Evolutionary conservation across 2,888 invertebrate genomes (phyloP), one percentile per base, ranked within the genome.

Genomic region (Physocephala rufipes): DNA sequence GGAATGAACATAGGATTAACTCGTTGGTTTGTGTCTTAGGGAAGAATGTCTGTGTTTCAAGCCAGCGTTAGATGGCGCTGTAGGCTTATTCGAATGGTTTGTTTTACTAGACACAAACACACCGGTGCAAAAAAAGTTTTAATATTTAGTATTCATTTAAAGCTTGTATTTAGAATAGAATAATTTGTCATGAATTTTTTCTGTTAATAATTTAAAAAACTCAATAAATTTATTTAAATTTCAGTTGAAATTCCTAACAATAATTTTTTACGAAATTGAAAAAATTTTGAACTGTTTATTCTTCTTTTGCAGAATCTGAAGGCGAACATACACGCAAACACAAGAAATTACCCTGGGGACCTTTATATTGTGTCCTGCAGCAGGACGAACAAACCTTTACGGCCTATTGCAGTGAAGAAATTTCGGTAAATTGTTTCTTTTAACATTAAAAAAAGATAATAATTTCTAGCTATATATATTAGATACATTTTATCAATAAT

Each of bases 341-440:
- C 51, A 83, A 83, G 76, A 78, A 82, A 64, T 74, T 86, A 65
- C 85, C 85, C 53, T 92, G 92, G 92, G 90, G 91, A 79, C 92
- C 92, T 26, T 89, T 85, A 1, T 92, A 91, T 85, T 92, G 92
- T 84, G 91, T 92, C 43, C 87, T 92, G 70, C 88, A 91, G 71
- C 91, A 91, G 84, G 91, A 91, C 82, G 91, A 91, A 79, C 90
- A 90, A 82, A 90, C 90, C 61, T 89, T 92, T 79, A 91, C 91
- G 24, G 90, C 91, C 72, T 91, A 92, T 85, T 88, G 91, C 78
- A 90, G 90, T 80, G 92, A 92, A 84, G 91, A 92, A 85, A 90
- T 92, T 87, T 90, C 90, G 84, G 91, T 91, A 82, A 90, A 90
- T 88, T 36, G 9, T 36, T 36, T 7, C 36, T 36, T 36, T 36